Conservation (phyloP, 2,797 vertebrate species). For the Amblyopsis hoosieri region DNA sequence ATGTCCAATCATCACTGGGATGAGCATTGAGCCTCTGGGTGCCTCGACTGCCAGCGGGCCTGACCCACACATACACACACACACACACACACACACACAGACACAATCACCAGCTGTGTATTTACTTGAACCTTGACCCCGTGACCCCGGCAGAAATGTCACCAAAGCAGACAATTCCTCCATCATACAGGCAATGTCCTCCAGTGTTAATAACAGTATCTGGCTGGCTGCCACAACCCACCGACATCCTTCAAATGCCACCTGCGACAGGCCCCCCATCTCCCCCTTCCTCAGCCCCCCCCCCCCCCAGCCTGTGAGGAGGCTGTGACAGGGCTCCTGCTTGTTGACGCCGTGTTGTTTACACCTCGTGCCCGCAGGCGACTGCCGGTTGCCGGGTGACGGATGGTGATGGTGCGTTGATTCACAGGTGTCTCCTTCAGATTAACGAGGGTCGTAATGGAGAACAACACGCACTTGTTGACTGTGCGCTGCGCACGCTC, state of each 20-base stretch:
- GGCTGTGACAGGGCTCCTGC: neutral
- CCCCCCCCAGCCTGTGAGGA: neutral
- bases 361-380: conserved; percentile 39
- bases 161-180: conserved; percentile 58
- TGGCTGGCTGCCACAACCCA: conserved; percentile 12
- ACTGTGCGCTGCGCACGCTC: neutral
- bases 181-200: conserved; percentile 27
- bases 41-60: conserved; percentile 36
- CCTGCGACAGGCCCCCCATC: conserved; percentile 13
- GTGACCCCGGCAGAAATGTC: conserved; percentile 66
- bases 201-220: conserved; percentile 60
- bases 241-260: conserved; percentile 50
- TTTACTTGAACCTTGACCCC: conserved; percentile 50
- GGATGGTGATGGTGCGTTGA: conserved; percentile 58
- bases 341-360: conserved; percentile 19
- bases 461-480: conserved; percentile 33
- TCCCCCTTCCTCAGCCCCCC: conserved; percentile 5
- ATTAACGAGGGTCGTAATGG: conserved; percentile 59
- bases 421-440: conserved; percentile 40
- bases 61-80: conserved; percentile 31
- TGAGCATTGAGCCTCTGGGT: conserved; percentile 50
- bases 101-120: conserved; percentile 38
- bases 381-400: conserved; percentile 49
- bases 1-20: conserved; percentile 70
- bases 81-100: conserved; percentile 21